phyloP scores from a whole-genome alignment of 2,888 invertebrate genomes.

The Erynnis tages region DNA sequence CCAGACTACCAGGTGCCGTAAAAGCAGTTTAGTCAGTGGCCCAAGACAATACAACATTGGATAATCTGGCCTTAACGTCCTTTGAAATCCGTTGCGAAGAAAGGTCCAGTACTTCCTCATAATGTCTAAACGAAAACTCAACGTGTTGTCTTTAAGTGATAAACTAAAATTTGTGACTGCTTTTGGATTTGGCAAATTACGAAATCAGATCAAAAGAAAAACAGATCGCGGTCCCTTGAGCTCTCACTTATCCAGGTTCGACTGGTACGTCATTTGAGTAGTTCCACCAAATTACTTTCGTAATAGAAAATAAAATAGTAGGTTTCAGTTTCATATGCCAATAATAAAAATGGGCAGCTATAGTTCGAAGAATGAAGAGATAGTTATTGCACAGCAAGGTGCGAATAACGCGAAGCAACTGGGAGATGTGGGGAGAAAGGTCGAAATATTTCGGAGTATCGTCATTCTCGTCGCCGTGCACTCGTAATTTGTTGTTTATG shows the following conservation, averaged over 20 bases:
- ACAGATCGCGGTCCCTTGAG: neutral
- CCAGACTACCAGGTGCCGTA: neutral
- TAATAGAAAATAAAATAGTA: no score
- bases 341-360: neutral
- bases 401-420: conserved; percentile 3
- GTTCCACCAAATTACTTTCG: no score
- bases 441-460: neutral
- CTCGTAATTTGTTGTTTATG: neutral
- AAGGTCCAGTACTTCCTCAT: neutral
- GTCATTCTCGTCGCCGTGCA: neutral
- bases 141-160: neutral
- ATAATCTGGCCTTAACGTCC: neutral
- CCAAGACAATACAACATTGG: neutral
- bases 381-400: conserved; percentile 6
- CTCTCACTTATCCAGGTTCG: neutral
- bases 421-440: neutral
- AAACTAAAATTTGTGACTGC: neutral
- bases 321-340: no score
- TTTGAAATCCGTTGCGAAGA: neutral
- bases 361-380: neutral
- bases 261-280: no score
- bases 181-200: neutral
- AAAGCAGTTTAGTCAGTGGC: conserved; percentile 1
- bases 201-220: neutral
- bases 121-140: neutral